Conservation (phyloP, 2,888 invertebrate genomes). For the Archips crataeganus region DNA sequence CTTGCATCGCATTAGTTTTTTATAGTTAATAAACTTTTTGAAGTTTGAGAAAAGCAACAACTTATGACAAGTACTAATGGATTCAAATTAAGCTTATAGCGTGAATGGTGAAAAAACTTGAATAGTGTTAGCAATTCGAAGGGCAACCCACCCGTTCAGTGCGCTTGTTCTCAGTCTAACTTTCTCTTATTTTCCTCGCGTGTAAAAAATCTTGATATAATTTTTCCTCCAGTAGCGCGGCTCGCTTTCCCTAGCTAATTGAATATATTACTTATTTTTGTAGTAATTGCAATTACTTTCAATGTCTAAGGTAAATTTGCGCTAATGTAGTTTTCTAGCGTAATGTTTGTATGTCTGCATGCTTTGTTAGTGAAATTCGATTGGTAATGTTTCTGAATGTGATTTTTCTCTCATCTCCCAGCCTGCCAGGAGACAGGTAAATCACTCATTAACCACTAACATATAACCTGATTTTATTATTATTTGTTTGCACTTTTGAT, state of each 20-base stretch:
- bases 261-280: conserved; percentile 74
- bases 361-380: conserved; percentile 76
- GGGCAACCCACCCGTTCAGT: not conserved
- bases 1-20: conserved; percentile 40
- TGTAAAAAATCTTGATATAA: conserved; percentile 83
- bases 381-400: conserved; percentile 85
- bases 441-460: conserved; percentile 53
- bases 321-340: conserved; percentile 57
- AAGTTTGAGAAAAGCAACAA: not conserved
- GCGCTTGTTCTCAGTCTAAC: conserved; percentile 49
- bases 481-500: conserved; percentile 43
- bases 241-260: conserved; percentile 80
- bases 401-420: conserved; percentile 85
- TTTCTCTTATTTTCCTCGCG: conserved; percentile 79
- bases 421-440: conserved; percentile 87
- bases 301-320: conserved; percentile 61
- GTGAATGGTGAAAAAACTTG: not conserved
- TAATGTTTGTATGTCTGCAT: conserved; percentile 62
- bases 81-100: not conserved
- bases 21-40: not conserved
- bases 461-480: conserved; percentile 49
- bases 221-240: conserved; percentile 75
- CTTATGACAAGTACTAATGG: not conserved
- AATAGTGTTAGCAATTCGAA: not conserved
- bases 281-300: conserved; percentile 74